Conservation (phyloP, 2,797 vertebrate genomes). For the Fratercula arctica region DNA sequence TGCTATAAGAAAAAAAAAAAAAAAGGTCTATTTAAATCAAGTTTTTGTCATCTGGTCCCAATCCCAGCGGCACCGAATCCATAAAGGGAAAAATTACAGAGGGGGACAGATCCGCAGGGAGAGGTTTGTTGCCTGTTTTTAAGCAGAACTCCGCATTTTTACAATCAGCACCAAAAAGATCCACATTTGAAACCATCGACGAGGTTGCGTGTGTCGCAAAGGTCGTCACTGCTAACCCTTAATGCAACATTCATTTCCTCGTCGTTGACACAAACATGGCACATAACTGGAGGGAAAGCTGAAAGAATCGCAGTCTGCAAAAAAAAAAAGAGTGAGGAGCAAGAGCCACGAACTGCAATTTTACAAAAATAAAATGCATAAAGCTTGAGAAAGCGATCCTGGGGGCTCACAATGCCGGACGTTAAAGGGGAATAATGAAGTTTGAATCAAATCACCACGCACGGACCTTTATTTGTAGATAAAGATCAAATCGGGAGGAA, state of each 20-base stretch:
- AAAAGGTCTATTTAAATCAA: neutral
- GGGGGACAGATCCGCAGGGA: rapidly evolving
- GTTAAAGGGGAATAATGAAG: neutral
- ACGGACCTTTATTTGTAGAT: rapidly evolving
- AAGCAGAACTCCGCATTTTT: rapidly evolving
- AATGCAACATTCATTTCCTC: neutral
- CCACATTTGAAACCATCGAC: rapidly evolving
- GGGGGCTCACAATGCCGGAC: neutral
- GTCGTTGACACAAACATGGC: neutral
- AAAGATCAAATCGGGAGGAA: neutral
- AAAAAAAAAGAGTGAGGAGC: neutral
- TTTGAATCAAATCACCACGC: neutral
- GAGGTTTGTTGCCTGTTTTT: neutral
- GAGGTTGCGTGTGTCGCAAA: rapidly evolving
- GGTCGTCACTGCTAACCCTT: neutral
- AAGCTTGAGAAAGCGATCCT: rapidly evolving
- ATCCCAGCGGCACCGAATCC: rapidly evolving
- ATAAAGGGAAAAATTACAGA: rapidly evolving
- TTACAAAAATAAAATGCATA: neutral
- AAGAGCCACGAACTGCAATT: neutral
- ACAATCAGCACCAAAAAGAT: neutral
- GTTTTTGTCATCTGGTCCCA: neutral
- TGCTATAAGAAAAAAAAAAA: too few relatives aligned
- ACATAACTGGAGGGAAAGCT: neutral
- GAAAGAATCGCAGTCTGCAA: neutral